Base-by-base conservation (phyloP, 2,113 vertebrate genomes). In the Tupaia chinensis region DNA sequence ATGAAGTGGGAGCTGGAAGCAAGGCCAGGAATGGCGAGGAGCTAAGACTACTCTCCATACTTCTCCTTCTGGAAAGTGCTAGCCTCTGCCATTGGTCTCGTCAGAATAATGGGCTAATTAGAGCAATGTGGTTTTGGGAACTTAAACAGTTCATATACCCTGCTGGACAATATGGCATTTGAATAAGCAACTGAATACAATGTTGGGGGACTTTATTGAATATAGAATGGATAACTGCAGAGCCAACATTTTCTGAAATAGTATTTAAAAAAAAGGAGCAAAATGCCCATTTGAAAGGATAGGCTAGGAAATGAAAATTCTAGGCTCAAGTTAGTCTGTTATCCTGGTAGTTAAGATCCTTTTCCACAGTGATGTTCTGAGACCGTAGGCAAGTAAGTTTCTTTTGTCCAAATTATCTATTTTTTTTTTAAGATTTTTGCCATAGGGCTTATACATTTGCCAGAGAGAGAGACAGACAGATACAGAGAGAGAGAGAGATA, bases 241-340 rank as follows among this genome's bases (percentile, higher is more conserved):
- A 77, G 84, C 29, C 60, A 76, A 0, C 19, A 12, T 68, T 93
- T 93, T 96, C 63, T 74, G 58, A 85, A 95, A 92, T 89, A 70
- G 34, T 85, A 56, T 88, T 44, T 44, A 82, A 82, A 60, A 81
- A 94, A 89, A 79, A 80, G 65, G 70, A 74, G 6, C 61, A 69
- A 73, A 77, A 63, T 65, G 22, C 17, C 82, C 29, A 29, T 80
- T 79, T 74, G 83, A 91, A 87, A 82, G 69, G 25, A 7, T 60
- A 14, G 80, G 27, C 70, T 93, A n/a, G 53, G 79, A 81, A 74
- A n/a, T 68, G 80, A 68, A 29, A 61, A 65, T 83, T 91, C 54
- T 17, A 84, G 74, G 29, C 29, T 69, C 16, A 89, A 2, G 6
- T 44, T 54, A 34, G 23, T 87, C 76, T 65, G 1, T 86, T 12